Conservation (phyloP, 2,797 vertebrate genomes). For the Malurus splendens region DNA sequence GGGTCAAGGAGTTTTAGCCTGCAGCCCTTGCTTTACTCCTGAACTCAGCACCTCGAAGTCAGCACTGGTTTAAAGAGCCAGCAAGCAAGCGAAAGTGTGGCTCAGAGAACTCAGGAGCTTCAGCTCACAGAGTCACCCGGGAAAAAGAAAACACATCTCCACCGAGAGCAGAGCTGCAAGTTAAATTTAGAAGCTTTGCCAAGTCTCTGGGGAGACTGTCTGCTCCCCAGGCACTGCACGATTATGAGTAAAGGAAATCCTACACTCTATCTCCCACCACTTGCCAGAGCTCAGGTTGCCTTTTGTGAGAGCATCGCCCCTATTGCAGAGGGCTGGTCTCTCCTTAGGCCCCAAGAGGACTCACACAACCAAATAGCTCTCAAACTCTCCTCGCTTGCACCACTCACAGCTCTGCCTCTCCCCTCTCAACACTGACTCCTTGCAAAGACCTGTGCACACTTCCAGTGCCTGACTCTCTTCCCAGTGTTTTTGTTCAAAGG, state of each 20-base stretch:
- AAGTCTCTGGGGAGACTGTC: background rate
- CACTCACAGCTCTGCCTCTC: background rate
- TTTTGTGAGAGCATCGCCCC: background rate
- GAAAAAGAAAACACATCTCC: constrained; percentile 19
- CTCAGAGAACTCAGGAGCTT: background rate
- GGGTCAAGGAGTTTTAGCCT: background rate
- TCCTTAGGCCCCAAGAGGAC: background rate
- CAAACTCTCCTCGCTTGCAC: background rate
- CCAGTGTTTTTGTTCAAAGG: background rate
- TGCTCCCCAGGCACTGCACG: background rate
- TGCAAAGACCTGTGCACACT: background rate
- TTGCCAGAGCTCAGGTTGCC: background rate
- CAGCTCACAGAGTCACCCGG: background rate
- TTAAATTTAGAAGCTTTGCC: background rate
- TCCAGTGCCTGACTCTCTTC: background rate
- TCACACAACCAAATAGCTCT: background rate
- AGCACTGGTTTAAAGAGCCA: background rate
- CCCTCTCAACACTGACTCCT: background rate
- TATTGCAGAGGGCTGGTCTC: background rate
- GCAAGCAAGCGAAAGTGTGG: accelerated
- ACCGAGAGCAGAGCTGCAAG: background rate
- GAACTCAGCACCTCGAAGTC: background rate
- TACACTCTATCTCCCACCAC: background rate
- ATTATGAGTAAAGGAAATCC: background rate
- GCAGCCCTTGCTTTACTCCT: background rate